Percentiles rank a stretch among this genome's conserved stretches.
Conservation (phyloP, 2,888 invertebrate species). For the Scaptomyza caliginosa region DNA sequence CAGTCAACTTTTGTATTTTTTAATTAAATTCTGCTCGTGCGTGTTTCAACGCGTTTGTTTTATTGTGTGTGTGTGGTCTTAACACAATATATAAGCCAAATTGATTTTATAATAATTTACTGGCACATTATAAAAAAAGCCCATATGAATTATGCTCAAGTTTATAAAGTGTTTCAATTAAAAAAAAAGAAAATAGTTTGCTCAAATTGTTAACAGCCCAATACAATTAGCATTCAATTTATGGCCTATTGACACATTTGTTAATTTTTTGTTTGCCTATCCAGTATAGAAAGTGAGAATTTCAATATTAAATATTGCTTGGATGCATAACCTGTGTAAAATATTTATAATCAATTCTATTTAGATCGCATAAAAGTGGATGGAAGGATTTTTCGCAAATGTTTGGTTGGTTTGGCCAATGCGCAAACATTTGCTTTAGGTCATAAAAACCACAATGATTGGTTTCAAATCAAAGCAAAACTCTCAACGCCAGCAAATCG, state of each 20-base stretch:
- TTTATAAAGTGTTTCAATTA: conserved; percentile 5
- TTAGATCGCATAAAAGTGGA: no score
- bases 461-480: conserved; percentile 1
- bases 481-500: conserved; percentile 19
- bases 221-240: conserved; percentile 6
- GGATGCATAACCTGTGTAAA: no score
- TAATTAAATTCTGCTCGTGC: conserved; percentile 69
- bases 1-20: conserved; percentile 74
- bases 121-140: neutral
- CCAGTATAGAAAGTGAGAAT: neutral
- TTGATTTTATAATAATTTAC: conserved; percentile 13
- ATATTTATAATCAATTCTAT: no score
- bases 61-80: conserved; percentile 1
- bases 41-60: conserved; percentile 12
- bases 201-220: neutral
- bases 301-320: neutral
- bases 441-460: neutral
- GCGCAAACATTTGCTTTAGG: neutral
- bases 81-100: conserved; percentile 18
- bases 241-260: neutral
- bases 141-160: neutral
- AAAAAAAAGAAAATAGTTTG: conserved; percentile 2
- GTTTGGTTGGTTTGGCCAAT: neutral
- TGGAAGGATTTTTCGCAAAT: no score
- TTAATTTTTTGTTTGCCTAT: neutral